Evolutionary conservation across 1,140 invertebrate genomes (phyloP), one percentile per base, ranked within the genome.

Genomic region (Lordiphosa clarofinis): DNA sequence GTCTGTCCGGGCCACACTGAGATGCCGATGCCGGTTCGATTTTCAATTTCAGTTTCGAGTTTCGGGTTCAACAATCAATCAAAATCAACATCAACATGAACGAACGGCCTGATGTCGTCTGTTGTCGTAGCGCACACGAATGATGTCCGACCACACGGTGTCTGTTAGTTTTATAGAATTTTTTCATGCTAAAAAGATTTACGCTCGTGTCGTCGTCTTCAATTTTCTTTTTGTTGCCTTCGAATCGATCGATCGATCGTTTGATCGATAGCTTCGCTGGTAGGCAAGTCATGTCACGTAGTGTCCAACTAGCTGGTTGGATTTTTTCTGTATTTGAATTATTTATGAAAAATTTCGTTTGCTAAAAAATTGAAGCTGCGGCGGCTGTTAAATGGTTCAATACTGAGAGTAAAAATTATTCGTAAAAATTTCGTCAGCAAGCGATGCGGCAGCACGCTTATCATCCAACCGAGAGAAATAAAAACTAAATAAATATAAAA

Each of bases 91-190:
- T 46, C 43, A 46, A 33, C 42, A 44, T 28, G 28, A 44, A 44
- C 28, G 21, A 44, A 44, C 24, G 24, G 42, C 24, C 6, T 44
- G 42, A 44, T 71, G 66, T 62, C 68, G 68, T 63, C 67, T 69
- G 68, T 55, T 46, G 75, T 79, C 73, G 78, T 73, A 73, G 73
- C 73, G 65, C 79, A 65, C 69, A 78, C 78, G 79, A 82, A 82
- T 82, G 78, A 82, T 82, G 78, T 58, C 63, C 64, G 69, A 73
- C 71, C 69, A 81, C 72, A 68, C 74, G 82, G 75, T 81, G 86
- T 66, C 75, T 86, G 86, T 87, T 87, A 87, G 86, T 87, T 87
- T 87, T 87, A 87, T 87, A 87, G 75, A 78, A 86, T 87, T 87
- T 87, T 84, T 87, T 81, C 72, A 84, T 84, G 76, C 76, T 82